Evolutionary conservation across 2,888 invertebrate species (phyloP).

Genomic region (Selenia dentaria): DNA sequence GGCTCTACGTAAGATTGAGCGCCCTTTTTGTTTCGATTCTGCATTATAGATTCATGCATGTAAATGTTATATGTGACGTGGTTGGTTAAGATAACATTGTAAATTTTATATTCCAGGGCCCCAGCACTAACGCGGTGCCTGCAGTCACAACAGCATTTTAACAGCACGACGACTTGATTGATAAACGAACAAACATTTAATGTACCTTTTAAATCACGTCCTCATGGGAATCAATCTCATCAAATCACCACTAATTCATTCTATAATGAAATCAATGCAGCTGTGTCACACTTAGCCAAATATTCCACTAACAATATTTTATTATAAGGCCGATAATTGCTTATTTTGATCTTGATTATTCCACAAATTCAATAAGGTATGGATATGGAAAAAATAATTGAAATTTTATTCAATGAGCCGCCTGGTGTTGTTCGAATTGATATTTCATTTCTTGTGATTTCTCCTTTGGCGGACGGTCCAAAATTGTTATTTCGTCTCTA

Average conservation of each 20-base stretch:
- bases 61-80: too few relatives aligned
- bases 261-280: constrained; percentile 44
- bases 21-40: too few relatives aligned
- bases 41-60: too few relatives aligned
- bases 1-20: too few relatives aligned
- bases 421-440: constrained; percentile 10
- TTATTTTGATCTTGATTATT: constrained; percentile 9
- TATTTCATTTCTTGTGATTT: constrained; percentile 47
- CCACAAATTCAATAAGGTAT: constrained; percentile 7
- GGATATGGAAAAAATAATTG: constrained; percentile 3
- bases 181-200: constrained; percentile 40
- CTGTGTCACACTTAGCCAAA: constrained; percentile 50
- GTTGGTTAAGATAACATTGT: too few relatives aligned
- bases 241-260: constrained; percentile 26
- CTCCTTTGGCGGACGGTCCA: constrained; percentile 60
- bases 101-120: constrained; percentile 67
- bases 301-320: constrained; percentile 41
- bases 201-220: constrained; percentile 57
- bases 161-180: constrained; percentile 74
- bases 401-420: constrained; percentile 6
- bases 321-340: constrained; percentile 24
- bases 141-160: constrained; percentile 68
- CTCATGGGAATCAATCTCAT: constrained; percentile 47
- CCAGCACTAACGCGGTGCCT: constrained; percentile 77
- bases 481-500: constrained; percentile 71